phyloP scores from a whole-genome alignment of 2,888 invertebrate species.

The Scaptomyza caliginosa region DNA sequence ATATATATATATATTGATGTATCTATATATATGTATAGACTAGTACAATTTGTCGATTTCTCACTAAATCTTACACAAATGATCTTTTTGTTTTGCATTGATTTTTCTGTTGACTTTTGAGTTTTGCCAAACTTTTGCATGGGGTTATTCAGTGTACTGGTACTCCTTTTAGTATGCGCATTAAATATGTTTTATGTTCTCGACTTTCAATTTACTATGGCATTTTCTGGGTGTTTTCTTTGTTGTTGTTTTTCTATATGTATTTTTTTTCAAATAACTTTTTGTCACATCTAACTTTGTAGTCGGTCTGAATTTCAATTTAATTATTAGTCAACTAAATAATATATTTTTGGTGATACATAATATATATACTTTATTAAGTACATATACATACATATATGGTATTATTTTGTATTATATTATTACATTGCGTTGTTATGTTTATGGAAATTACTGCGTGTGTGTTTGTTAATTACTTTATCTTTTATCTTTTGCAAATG shows the following conservation, averaged over 20 bases:
- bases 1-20: constrained; percentile 62
- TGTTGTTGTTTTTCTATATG: too few relatives aligned
- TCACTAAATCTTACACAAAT: constrained; percentile 64
- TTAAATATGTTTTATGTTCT: constrained; percentile 28
- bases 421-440: constrained; percentile 55
- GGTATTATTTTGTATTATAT: constrained; percentile 26
- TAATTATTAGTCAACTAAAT: constrained; percentile 73
- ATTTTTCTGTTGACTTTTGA: constrained; percentile 25
- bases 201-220: constrained; percentile 35
- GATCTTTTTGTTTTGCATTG: constrained; percentile 26
- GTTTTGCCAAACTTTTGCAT: constrained; percentile 24
- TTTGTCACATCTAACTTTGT: neutral
- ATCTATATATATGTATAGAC: constrained; percentile 58
- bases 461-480: constrained; percentile 22
- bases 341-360: constrained; percentile 62
- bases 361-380: constrained; percentile 63
- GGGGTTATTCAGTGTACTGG: constrained; percentile 17
- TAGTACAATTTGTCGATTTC: constrained; percentile 56
- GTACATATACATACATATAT: constrained; percentile 68
- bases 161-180: constrained; percentile 42
- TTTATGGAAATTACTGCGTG: constrained; percentile 49
- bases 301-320: constrained; percentile 37
- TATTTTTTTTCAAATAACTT: neutral
- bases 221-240: constrained; percentile 10
- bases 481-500: constrained; percentile 40